Evolutionary conservation across 2,797 vertebrate species (phyloP).

Genomic region (Xenentodon cancila): DNA sequence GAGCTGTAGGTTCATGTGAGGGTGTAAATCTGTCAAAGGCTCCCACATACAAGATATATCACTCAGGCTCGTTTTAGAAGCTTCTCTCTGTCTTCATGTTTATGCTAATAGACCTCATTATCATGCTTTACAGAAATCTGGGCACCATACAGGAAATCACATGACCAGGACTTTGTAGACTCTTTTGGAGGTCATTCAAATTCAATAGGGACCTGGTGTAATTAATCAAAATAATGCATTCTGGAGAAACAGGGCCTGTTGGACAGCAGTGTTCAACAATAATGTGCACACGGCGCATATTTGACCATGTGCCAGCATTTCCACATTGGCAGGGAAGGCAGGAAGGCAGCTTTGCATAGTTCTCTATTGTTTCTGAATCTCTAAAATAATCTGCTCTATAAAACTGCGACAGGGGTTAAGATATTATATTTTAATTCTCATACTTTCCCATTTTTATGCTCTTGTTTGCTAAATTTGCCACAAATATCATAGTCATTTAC

Average conservation of each 20-base stretch:
- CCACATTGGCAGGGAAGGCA: conserved; percentile 19
- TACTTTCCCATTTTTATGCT: neutral
- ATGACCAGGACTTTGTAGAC: conserved; percentile 47
- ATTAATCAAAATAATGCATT: conserved; percentile 75
- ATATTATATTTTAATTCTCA: neutral
- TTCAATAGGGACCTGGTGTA: conserved; percentile 54
- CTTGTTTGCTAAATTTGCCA: neutral
- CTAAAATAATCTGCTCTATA: conserved; percentile 16
- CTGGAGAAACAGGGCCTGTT: conserved; percentile 43
- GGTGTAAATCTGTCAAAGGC: conserved; percentile 45
- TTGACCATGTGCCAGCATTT: conserved; percentile 46
- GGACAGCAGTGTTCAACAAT: conserved; percentile 43
- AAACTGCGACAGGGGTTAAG: neutral
- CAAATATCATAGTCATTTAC: conserved; percentile 2
- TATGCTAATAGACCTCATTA: conserved; percentile 70
- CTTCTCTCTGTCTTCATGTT: conserved; percentile 48
- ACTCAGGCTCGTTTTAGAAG: conserved; percentile 28
- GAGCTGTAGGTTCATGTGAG: conserved; percentile 32
- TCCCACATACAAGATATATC: conserved; percentile 32
- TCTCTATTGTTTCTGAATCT: conserved; percentile 21
- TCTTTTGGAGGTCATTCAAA: conserved; percentile 76
- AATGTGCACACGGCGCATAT: conserved; percentile 25
- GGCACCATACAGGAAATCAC: conserved; percentile 56
- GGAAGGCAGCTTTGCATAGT: conserved; percentile 24
- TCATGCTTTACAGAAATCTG: conserved; percentile 60